phyloP scores from a whole-genome alignment of 2,888 invertebrate genomes.

The Drosophila atripex region DNA sequence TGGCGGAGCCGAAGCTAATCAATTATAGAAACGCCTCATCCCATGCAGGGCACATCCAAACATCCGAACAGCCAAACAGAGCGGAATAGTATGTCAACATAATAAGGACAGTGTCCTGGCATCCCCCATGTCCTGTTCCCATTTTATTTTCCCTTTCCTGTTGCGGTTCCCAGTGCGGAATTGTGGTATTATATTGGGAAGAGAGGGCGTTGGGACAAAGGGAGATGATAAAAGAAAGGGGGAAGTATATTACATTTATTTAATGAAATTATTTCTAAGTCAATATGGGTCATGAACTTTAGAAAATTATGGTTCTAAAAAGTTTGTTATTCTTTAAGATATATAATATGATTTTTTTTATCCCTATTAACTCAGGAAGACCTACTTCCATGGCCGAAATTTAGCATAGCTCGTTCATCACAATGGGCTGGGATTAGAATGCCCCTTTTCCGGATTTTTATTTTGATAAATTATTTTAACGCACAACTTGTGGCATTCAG shows the following conservation, averaged over 20 bases:
- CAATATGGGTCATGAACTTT: not conserved
- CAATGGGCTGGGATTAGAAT: constrained; percentile 37
- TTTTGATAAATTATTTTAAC: constrained; percentile 76
- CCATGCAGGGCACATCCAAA: not conserved
- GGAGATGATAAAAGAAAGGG: not conserved
- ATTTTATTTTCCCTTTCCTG: constrained; percentile 46
- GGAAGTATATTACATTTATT: not conserved
- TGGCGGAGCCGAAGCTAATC: constrained; percentile 69
- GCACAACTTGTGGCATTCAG: constrained; percentile 63
- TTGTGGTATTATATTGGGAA: constrained; percentile 54
- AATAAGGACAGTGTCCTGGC: constrained; percentile 57
- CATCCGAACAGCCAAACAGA: constrained; percentile 9
- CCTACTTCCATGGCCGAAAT: not conserved
- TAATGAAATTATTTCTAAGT: not conserved
- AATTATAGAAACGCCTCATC: constrained; percentile 69
- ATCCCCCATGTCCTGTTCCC: constrained; percentile 4
- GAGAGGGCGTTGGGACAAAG: constrained; percentile 28
- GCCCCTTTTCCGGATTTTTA: constrained; percentile 58
- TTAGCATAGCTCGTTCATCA: constrained; percentile 51
- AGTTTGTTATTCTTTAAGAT: too few relatives aligned
- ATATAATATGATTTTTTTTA: not conserved
- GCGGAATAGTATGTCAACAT: constrained; percentile 72
- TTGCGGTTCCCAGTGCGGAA: constrained; percentile 39
- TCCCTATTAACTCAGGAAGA: not conserved
- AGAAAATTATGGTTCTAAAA: too few relatives aligned